These are phyloP conservation scores for Hylomyscus alleni DNA, from an alignment of 2,797 vertebrate species.

Conservation along the genomic window DNA sequence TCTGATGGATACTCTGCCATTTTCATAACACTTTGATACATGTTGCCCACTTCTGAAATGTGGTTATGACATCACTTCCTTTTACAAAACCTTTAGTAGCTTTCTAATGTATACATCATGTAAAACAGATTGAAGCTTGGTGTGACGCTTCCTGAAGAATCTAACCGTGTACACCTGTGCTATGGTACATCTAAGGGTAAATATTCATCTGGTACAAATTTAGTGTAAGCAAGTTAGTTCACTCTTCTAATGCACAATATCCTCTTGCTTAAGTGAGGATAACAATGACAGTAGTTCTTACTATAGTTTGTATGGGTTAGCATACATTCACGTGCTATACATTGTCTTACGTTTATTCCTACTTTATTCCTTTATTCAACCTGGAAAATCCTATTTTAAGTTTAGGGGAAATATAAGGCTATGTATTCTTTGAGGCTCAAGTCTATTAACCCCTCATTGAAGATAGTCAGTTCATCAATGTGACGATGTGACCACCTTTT, in stretches of 20 bases:
- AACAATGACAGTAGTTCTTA: neutral
- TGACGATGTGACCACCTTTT: neutral
- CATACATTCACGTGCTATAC: neutral
- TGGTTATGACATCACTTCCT: neutral
- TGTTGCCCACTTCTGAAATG: neutral
- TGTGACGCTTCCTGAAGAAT: neutral
- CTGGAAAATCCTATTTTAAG: neutral
- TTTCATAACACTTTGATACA: conserved; percentile 15
- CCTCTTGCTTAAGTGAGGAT: neutral
- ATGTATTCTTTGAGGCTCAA: neutral
- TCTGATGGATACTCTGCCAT: neutral
- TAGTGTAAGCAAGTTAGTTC: neutral
- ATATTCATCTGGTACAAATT: neutral
- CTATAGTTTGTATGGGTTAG: neutral
- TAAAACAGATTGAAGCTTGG: neutral
- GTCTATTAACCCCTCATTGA: neutral
- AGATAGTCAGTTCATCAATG: neutral
- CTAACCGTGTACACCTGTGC: neutral
- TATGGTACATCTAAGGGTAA: neutral
- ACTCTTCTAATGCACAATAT: neutral
- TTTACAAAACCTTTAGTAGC: neutral
- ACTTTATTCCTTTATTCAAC: neutral
- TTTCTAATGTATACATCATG: neutral
- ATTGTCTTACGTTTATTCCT: neutral
- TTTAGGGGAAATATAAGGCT: conserved; percentile 18